Base-by-base conservation (phyloP, 2,113 vertebrate species). In the Sebastes schlegelii region DNA sequence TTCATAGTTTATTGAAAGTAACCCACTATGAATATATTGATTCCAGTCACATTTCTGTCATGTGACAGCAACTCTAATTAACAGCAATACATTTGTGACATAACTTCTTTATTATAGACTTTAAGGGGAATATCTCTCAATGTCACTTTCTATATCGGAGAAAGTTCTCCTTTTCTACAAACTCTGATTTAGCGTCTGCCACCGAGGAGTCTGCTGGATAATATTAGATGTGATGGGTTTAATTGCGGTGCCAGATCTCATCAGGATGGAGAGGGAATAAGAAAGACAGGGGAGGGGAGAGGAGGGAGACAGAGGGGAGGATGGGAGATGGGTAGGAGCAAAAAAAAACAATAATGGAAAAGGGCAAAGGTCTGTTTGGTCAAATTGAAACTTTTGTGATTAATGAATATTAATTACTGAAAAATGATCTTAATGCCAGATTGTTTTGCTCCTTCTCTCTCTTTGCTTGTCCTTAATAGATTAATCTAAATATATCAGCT, bases 191-290 rank as follows among this genome's bases (percentile, higher is more conserved):
- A 85, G 83, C 74, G 46, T 85, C 88, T 34, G 34, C 34, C 34
- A 70, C 88, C 10, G 68, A 80, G 82, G 89, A 89, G 82, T 81
- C 76, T 88, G 83, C 74, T 70, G 89, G 88, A 82, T 90, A 82
- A 87, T 87, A 79, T 92, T 84, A 87, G 80, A 92, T 81, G 9
- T 75, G 88, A 90, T 80, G 86, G 79, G 77, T 88, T 90, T 93
- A 90, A 91, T 91, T 90, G 88, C 79, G 21, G 64, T 80, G 80
- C 67, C 88, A 86, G 70, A 90, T 87, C 86, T 92, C 88, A 93
- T 93, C 89, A 90, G 79, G 80, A 79, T 63, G 86, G 55, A n/a
- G 66, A 63, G 82, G 85, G 86, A 88, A 82, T 81, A 79, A 82
- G 83, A 34, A 34, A 34, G 34, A 77, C 9, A 48, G 52, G 52